These are phyloP conservation scores for Stegophylla sp. DNA, from an alignment of 2,888 invertebrate genomes.

Conservation along the genomic window DNA sequence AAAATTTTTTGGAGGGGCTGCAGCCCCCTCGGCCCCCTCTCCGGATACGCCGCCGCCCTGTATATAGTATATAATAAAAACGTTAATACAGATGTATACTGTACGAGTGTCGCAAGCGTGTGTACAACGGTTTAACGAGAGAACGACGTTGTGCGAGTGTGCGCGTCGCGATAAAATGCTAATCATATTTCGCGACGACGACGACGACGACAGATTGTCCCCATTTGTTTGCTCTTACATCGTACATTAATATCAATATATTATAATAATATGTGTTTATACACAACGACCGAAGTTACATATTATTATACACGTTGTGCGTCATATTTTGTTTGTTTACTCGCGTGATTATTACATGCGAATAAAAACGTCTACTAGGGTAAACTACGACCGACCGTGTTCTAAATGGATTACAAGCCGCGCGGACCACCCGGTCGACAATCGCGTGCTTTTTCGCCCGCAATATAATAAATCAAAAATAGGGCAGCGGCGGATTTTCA, in stretches of 20 bases:
- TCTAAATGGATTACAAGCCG: too few relatives aligned
- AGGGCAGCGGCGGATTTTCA: too few relatives aligned
- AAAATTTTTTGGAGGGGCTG: too few relatives aligned
- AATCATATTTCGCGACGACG: constrained; percentile 48
- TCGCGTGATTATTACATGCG: not conserved
- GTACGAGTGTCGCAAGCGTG: too few relatives aligned
- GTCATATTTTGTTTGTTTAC: too few relatives aligned
- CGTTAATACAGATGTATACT: not conserved
- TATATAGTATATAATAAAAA: not conserved
- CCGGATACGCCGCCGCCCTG: not conserved
- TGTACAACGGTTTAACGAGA: constrained; percentile 11
- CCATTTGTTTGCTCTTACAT: constrained; percentile 26
- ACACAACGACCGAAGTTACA: too few relatives aligned
- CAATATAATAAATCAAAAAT: not conserved
- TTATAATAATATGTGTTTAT: not conserved
- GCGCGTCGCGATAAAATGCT: constrained; percentile 23
- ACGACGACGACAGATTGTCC: constrained; percentile 13
- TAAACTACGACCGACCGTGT: too few relatives aligned
- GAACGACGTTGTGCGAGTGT: not conserved
- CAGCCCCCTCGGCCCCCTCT: too few relatives aligned
- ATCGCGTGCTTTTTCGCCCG: not conserved
- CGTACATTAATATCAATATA: too few relatives aligned
- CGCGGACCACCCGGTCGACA: constrained; percentile 48
- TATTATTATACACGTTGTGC: too few relatives aligned
- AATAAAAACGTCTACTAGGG: not conserved